Conservation (phyloP, 1,140 invertebrate genomes). For the Theocolax elegans region DNA sequence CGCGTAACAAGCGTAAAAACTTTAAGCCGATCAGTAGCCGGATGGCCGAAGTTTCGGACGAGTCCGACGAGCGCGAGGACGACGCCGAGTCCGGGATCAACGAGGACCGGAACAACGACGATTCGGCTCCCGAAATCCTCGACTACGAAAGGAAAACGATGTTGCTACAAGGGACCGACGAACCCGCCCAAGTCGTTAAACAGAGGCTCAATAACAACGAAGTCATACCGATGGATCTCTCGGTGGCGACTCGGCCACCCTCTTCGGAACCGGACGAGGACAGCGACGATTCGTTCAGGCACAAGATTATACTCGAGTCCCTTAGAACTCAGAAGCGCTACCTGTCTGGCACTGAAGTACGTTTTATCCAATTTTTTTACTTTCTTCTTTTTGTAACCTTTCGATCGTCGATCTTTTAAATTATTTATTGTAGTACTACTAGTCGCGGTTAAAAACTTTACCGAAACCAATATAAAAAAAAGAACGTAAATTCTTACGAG, state of each 20-base stretch:
- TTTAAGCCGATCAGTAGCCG: slow-evolving; percentile 71
- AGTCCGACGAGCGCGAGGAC: slow-evolving; percentile 56
- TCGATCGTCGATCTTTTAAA: no score
- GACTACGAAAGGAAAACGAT: slow-evolving; percentile 63
- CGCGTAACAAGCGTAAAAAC: slow-evolving; percentile 70
- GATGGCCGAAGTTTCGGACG: slow-evolving; percentile 67
- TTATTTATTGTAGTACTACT: no score
- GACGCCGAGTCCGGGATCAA: slow-evolving; percentile 49
- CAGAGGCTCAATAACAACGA: slow-evolving; percentile 65
- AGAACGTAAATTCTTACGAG: no score
- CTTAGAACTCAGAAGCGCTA: slow-evolving; percentile 63
- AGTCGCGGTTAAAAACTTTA: no score
- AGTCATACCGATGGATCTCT: slow-evolving; percentile 64
- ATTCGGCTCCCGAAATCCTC: slow-evolving; percentile 54
- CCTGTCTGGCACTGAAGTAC: slow-evolving; percentile 61
- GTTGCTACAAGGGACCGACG: slow-evolving; percentile 49
- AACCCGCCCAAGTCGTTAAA: slow-evolving; percentile 36
- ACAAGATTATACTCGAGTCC: slow-evolving; percentile 64
- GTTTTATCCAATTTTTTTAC: slow-evolving; percentile 21
- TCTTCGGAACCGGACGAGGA: slow-evolving; percentile 58
- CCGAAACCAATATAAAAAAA: no score
- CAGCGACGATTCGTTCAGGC: slow-evolving; percentile 62
- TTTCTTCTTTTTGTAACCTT: no score
- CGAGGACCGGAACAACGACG: slow-evolving; percentile 52
- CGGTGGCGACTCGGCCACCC: slow-evolving; percentile 61